Evolutionary conservation across 2,113 vertebrate species (phyloP).

Genomic region (Protobothrops mucrosquamatus): DNA sequence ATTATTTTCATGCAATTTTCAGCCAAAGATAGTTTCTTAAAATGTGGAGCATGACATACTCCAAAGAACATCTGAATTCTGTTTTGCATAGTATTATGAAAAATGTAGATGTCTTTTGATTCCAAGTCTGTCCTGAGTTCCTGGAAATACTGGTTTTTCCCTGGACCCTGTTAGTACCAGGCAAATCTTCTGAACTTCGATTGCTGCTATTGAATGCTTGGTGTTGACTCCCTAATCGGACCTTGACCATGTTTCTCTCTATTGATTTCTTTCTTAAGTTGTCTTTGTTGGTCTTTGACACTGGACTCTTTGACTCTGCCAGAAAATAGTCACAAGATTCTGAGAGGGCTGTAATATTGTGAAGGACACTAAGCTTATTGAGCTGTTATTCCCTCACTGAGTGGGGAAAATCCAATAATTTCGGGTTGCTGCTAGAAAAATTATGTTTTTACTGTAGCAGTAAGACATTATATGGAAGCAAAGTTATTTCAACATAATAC

Average conservation of each 20-base stretch:
- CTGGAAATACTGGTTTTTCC: background rate
- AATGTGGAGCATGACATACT: background rate
- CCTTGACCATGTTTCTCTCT: background rate
- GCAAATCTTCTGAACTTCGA: background rate
- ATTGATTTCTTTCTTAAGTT: background rate
- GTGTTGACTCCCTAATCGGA: background rate
- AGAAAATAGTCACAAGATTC: background rate
- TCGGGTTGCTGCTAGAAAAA: background rate
- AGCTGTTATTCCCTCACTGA: background rate
- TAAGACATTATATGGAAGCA: conserved; percentile 23
- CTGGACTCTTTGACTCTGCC: background rate
- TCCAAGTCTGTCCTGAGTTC: background rate
- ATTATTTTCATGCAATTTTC: background rate
- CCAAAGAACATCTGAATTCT: background rate
- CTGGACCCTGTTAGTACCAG: background rate
- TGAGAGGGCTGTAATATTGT: background rate
- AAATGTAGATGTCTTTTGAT: background rate
- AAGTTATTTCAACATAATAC: background rate
- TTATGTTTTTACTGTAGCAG: background rate
- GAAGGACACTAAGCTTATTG: background rate
- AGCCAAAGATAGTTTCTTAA: background rate
- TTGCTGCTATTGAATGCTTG: background rate
- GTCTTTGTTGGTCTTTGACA: background rate
- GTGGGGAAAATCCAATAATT: background rate
- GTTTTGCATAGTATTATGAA: background rate